phyloP scores from a whole-genome alignment of 2,113 vertebrate species.

The Orientallactaga bullata region DNA sequence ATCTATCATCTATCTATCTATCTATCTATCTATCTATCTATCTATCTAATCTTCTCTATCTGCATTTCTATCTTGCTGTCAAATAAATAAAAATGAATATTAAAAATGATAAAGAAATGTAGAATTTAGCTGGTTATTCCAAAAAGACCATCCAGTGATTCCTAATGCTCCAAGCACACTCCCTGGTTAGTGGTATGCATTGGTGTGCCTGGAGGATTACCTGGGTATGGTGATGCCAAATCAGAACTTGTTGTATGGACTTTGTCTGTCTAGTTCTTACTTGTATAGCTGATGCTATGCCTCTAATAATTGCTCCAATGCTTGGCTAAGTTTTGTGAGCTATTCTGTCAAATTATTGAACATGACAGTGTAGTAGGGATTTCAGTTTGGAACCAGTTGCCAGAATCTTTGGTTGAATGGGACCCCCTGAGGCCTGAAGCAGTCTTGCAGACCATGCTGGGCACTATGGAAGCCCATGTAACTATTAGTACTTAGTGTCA shows the following conservation, averaged over 20 bases:
- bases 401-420: neutral
- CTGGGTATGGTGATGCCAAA: neutral
- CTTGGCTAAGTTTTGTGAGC: neutral
- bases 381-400: neutral
- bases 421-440: neutral
- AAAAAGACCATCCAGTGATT: neutral
- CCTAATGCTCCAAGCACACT: neutral
- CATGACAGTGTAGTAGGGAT: neutral
- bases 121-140: no score
- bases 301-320: neutral
- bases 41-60: no score
- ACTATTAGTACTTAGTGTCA: neutral
- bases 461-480: neutral
- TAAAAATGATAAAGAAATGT: no score
- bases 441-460: accelerated
- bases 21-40: no score
- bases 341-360: neutral
- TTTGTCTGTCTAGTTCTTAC: neutral
- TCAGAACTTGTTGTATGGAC: neutral
- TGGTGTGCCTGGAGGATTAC: neutral
- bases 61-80: no score
- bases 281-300: neutral
- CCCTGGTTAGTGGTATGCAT: neutral
- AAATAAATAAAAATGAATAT: no score
- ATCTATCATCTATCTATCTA: no score